Conservation (phyloP, 1,140 invertebrate genomes). For the Manduca sexta region DNA sequence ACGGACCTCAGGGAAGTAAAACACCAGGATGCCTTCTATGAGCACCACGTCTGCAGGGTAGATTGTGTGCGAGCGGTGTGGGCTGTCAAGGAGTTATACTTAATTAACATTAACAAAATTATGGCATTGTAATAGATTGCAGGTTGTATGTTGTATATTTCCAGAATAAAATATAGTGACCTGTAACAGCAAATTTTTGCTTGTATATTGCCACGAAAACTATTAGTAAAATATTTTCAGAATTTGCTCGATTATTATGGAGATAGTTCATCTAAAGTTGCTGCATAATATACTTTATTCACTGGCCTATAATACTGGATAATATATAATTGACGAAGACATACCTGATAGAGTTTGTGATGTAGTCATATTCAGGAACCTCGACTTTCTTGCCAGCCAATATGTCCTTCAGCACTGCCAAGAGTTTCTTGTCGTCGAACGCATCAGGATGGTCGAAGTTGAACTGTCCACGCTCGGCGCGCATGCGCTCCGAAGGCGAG, state of each 20-base stretch:
- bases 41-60: conserved; percentile 99
- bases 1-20: conserved; percentile 96
- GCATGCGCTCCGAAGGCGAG: conserved; percentile 83
- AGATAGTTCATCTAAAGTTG: no score
- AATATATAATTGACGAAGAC: conserved; percentile 92
- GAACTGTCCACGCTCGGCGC: conserved; percentile 92
- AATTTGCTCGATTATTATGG: no score
- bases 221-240: no score
- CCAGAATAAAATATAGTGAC: no score
- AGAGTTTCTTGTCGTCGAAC: conserved; percentile 90
- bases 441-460: conserved; percentile 99
- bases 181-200: no score
- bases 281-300: no score
- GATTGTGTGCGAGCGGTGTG: conserved; percentile 84
- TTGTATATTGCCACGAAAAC: no score
- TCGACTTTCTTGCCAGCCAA: conserved; percentile 87
- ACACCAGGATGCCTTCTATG: conserved; percentile 98
- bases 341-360: conserved; percentile 70
- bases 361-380: conserved; percentile 94
- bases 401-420: conserved; percentile 86
- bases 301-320: no score
- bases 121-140: background rate
- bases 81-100: conserved; percentile 61
- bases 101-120: background rate
- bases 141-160: no score